Base-by-base conservation (phyloP, 1,140 invertebrate species). In the Hylaeus anthracinus region DNA sequence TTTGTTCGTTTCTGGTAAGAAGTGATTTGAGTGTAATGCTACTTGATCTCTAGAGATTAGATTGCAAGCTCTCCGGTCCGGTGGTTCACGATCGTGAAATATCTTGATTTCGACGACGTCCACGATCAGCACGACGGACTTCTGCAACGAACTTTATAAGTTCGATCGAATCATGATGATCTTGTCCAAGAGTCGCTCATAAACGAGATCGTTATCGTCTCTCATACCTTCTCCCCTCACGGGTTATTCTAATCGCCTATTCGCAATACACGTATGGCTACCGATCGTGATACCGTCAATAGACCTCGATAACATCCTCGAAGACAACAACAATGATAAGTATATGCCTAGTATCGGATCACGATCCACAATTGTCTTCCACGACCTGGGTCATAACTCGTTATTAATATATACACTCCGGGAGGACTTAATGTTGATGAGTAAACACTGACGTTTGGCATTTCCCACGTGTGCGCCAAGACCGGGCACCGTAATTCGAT, bases 181-280 rank as follows among this genome's bases (percentile, higher is more conserved):
- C 79, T 81, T 72, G 80, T 81, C 10, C 79, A 70, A 69, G 66
- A 86, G 72, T 83, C 76, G 81, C 73, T 86, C 81, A 86, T 87
- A 87, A 87, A 87, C 73, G 84, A 86, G 85, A 87, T 87, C 72
- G 72, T 86, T 83, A 87, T 87, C 85, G 64, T 48, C 26, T 26
- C 26, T 26, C 14, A 41, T 39, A 15, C 55, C 55, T 26, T 26
- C 26, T 26, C 26, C 26, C 26, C 26, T 26, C 39, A 55, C 41
- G 61, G 83, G 73, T 87, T 87, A 87, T 86, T 81, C 81, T 83
- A 87, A 83, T 83, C 73, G 79, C 77, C 53, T 83, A 56, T 78
- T 83, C 72, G 84, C 84, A 65, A 37, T 80, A 86, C 77, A 79
- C 63, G 73, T 69, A 86, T 60, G 61, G 76, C 85, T 86, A 86